Evolutionary conservation across 2,888 invertebrate species (phyloP).

Genomic region (Drosophila yooni): DNA sequence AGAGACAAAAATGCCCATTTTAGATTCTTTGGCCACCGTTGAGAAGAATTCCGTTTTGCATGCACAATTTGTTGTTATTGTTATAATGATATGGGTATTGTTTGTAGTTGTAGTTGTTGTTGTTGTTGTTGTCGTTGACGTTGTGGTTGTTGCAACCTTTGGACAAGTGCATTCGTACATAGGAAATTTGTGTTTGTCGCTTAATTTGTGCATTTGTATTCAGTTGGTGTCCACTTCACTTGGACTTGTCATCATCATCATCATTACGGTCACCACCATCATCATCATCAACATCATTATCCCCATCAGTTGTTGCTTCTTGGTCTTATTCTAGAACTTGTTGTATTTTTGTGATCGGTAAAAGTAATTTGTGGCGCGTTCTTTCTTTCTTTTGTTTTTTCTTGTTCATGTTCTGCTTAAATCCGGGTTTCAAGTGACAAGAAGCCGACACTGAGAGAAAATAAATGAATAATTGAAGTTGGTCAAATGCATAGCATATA

Average conservation of each 20-base stretch:
- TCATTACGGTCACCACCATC: slow-evolving; percentile 35
- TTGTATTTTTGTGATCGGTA: slow-evolving; percentile 63
- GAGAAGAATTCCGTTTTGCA: slow-evolving; percentile 60
- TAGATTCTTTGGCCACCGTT: slow-evolving; percentile 7
- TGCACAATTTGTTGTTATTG: slow-evolving; percentile 54
- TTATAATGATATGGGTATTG: slow-evolving; percentile 42
- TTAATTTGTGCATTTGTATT: slow-evolving; percentile 77
- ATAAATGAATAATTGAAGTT: not conserved
- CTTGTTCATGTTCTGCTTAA: slow-evolving; percentile 65
- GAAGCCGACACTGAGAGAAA: slow-evolving; percentile 59
- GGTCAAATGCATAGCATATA: not conserved
- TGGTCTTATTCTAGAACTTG: slow-evolving; percentile 20
- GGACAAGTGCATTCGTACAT: slow-evolving; percentile 76
- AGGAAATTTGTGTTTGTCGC: slow-evolving; percentile 70
- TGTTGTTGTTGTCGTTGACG: slow-evolving; percentile 16
- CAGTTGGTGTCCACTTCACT: slow-evolving; percentile 54
- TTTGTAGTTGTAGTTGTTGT: slow-evolving; percentile 3
- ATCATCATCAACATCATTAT: slow-evolving; percentile 4
- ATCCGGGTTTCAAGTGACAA: slow-evolving; percentile 77
- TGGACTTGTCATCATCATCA: slow-evolving; percentile 49
- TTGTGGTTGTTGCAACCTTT: slow-evolving; percentile 55
- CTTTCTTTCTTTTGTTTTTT: slow-evolving; percentile 60
- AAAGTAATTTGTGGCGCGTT: slow-evolving; percentile 75
- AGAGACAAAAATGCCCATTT: slow-evolving; percentile 34
- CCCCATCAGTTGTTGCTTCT: not conserved